Conservation (phyloP, 2,888 invertebrate genomes). For the Agrilus biguttatus region DNA sequence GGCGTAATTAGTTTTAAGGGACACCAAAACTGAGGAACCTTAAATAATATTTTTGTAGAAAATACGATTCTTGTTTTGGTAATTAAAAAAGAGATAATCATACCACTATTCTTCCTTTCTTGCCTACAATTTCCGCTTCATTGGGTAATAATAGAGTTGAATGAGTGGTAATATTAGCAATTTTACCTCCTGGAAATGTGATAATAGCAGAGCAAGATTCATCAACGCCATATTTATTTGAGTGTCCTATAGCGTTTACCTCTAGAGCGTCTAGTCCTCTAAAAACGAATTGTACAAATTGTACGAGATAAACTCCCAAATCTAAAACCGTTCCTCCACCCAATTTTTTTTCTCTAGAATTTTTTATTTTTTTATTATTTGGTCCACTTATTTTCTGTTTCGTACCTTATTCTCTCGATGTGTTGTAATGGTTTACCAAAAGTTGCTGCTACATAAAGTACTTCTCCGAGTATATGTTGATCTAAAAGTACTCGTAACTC, state of each 20-base stretch:
- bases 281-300: conserved; percentile 56
- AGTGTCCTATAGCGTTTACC: conserved; percentile 49
- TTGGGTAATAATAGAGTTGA: conserved; percentile 41
- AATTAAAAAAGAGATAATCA: neutral
- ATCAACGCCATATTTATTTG: conserved; percentile 61
- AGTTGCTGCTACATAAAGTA: conserved; percentile 48
- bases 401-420: conserved; percentile 45
- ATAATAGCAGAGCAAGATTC: conserved; percentile 47
- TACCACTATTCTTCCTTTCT: conserved; percentile 50
- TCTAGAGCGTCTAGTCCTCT: conserved; percentile 47
- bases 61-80: neutral
- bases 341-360: conserved; percentile 25
- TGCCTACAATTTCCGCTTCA: conserved; percentile 50
- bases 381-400: neutral
- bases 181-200: conserved; percentile 45
- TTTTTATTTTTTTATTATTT: neutral
- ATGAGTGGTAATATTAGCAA: conserved; percentile 47
- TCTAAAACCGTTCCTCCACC: conserved; percentile 73
- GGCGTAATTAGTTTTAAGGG: conserved; percentile 51
- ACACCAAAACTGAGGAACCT: conserved; percentile 53
- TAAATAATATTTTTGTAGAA: conserved; percentile 24
- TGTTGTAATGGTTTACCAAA: conserved; percentile 49
- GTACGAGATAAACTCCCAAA: conserved; percentile 61
- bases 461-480: conserved; percentile 51
- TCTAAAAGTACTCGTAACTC: conserved; percentile 51